A percentile compares a stretch with the other conserved stretches of the same genome.
These are phyloP conservation scores for Hetaerina titia DNA, from an alignment of 2,888 invertebrate species.

Conservation along the genomic window DNA sequence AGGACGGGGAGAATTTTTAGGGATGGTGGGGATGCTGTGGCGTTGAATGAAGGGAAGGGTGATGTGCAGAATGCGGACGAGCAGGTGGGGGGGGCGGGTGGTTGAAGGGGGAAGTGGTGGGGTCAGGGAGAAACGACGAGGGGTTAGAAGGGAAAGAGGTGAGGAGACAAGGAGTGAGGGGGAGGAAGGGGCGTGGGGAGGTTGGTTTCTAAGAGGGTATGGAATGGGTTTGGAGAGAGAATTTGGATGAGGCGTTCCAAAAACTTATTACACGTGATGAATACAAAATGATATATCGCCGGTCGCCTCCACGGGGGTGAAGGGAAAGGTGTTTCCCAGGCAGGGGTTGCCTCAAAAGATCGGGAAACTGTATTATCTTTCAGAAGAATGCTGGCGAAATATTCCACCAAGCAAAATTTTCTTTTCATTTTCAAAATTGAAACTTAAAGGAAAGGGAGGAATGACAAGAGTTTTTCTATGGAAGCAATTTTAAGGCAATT, in stretches of 20 bases:
- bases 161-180: background rate
- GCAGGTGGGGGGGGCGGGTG: background rate
- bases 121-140: too few species aligned
- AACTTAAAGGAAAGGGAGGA: background rate
- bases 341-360: slow-evolving; percentile 55
- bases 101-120: background rate
- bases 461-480: background rate
- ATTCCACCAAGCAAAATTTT: slow-evolving; percentile 40
- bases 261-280: slow-evolving; percentile 66
- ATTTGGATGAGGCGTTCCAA: slow-evolving; percentile 66
- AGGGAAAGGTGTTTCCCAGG: slow-evolving; percentile 50
- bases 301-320: slow-evolving; percentile 43
- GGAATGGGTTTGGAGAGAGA: slow-evolving; percentile 49
- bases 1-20: background rate
- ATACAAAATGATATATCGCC: slow-evolving; percentile 65
- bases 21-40: background rate
- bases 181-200: background rate
- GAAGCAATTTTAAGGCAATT: background rate
- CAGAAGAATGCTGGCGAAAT: slow-evolving; percentile 51
- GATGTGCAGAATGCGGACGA: slow-evolving; percentile 4
- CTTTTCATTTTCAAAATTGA: slow-evolving; percentile 7
- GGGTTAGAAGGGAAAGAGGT: background rate
- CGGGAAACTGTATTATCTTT: slow-evolving; percentile 64
- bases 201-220: slow-evolving; percentile 1
- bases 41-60: slow-evolving; percentile 5